Evolutionary conservation across 2,888 invertebrate genomes (phyloP).

Genomic region (Neoaliturus tenellus): DNA sequence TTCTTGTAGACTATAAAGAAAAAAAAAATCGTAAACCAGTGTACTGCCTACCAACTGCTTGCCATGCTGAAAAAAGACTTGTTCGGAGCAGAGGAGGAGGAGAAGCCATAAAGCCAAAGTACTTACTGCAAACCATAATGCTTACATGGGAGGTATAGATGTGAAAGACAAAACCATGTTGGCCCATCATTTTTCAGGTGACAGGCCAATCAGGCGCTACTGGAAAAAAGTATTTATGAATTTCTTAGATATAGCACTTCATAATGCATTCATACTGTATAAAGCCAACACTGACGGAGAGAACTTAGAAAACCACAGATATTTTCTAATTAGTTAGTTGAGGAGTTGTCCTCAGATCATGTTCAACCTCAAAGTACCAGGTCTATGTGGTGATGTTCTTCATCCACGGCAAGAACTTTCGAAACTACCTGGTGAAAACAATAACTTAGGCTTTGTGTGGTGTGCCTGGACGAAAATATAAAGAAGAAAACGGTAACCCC

Average conservation of each 20-base stretch:
- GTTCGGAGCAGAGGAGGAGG: constrained; percentile 13
- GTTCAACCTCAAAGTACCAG: not conserved
- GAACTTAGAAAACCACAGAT: not conserved
- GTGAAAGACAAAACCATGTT: constrained; percentile 51
- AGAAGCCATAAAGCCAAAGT: constrained; percentile 16
- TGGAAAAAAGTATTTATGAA: constrained; percentile 53
- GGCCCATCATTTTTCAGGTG: constrained; percentile 38
- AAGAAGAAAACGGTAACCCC: no score
- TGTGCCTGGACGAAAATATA: not conserved
- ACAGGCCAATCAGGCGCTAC: constrained; percentile 44
- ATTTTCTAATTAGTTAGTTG: not conserved
- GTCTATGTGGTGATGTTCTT: constrained; percentile 14
- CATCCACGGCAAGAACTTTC: constrained; percentile 28
- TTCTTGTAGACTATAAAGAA: constrained; percentile 49
- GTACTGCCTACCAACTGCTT: constrained; percentile 41
- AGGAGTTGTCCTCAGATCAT: not conserved
- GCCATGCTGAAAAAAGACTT: constrained; percentile 46
- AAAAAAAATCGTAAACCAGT: constrained; percentile 46
- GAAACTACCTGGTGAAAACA: constrained; percentile 34
- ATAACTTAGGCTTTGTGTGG: constrained; percentile 1
- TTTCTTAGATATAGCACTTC: constrained; percentile 42
- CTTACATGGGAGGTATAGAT: constrained; percentile 36
- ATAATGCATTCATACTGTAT: constrained; percentile 41
- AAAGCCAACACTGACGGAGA: constrained; percentile 23
- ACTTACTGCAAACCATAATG: not conserved